Evolutionary conservation across 2,113 vertebrate genomes (phyloP).

Genomic region (Pleuronectes platessa): DNA sequence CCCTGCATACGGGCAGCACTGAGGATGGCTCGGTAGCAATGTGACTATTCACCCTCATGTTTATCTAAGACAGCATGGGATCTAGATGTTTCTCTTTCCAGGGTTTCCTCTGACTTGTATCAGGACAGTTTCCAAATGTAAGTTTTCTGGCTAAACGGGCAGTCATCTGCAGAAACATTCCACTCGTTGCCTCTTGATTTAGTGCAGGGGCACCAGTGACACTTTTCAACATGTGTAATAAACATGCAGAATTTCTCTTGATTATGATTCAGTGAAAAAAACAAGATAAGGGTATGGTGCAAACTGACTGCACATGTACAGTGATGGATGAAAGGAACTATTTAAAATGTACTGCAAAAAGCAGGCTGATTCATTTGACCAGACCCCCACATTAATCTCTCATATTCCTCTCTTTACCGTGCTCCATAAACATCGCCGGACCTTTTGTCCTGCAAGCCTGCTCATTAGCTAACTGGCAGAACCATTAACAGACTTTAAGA

Average conservation of each 20-base stretch:
- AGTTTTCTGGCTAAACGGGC: conserved; percentile 32
- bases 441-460: conserved; percentile 43
- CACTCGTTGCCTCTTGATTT: neutral
- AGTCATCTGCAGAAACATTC: conserved; percentile 7
- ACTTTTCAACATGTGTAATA: neutral
- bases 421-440: conserved; percentile 45
- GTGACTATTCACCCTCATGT: conserved; percentile 72
- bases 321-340: conserved; percentile 15
- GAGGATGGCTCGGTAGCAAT: conserved; percentile 59
- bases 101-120: conserved; percentile 46
- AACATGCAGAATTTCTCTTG: neutral
- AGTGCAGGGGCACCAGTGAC: neutral
- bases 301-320: neutral
- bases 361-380: conserved; percentile 23
- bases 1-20: conserved; percentile 47
- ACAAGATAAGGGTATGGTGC: neutral
- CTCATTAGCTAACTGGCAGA: conserved; percentile 64
- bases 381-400: conserved; percentile 33
- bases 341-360: conserved; percentile 13
- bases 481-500: conserved; percentile 50
- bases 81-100: conserved; percentile 57
- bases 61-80: conserved; percentile 70
- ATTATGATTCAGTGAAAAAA: neutral
- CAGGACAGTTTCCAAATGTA: conserved; percentile 49
- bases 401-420: conserved; percentile 23